A percentile compares a stretch with the other conserved stretches of the same genome.
Conservation (phyloP, 1,140 invertebrate genomes). For the Euura lappo region DNA sequence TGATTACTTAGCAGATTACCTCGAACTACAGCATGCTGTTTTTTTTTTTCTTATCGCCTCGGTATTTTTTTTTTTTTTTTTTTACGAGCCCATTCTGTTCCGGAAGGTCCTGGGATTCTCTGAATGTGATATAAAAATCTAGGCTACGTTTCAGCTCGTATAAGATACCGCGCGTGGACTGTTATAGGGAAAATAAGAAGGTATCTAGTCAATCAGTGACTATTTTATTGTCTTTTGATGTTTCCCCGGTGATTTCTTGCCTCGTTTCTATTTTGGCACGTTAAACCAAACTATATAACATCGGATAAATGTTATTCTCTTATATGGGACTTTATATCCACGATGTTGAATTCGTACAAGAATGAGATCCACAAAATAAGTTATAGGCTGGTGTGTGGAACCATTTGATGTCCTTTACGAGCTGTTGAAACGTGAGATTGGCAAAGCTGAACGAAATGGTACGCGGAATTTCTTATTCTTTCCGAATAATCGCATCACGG, state of each 20-base stretch:
- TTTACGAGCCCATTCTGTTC: neutral
- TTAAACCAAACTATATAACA: neutral
- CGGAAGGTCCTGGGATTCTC: neutral
- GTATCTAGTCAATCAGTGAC: neutral
- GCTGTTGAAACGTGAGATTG: neutral
- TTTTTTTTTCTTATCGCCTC: neutral
- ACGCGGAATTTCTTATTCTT: neutral
- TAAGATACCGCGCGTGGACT: too few relatives aligned
- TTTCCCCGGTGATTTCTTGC: neutral
- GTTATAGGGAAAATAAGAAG: neutral
- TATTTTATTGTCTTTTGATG: neutral
- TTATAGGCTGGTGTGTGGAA: neutral
- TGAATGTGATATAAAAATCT: neutral
- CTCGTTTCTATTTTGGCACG: neutral
- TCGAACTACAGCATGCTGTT: neutral
- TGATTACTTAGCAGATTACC: too few relatives aligned
- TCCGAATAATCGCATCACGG: too few relatives aligned
- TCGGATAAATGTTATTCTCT: conserved; percentile 1
- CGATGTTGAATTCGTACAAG: too few relatives aligned
- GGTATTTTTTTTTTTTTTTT: neutral
- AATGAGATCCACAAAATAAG: neutral
- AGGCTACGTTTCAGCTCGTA: too few relatives aligned
- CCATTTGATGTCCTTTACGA: neutral
- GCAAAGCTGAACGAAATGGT: neutral
- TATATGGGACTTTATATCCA: neutral